Evolutionary conservation across 2,797 vertebrate genomes (phyloP).

Genomic region (Acipenser transmontanus): DNA sequence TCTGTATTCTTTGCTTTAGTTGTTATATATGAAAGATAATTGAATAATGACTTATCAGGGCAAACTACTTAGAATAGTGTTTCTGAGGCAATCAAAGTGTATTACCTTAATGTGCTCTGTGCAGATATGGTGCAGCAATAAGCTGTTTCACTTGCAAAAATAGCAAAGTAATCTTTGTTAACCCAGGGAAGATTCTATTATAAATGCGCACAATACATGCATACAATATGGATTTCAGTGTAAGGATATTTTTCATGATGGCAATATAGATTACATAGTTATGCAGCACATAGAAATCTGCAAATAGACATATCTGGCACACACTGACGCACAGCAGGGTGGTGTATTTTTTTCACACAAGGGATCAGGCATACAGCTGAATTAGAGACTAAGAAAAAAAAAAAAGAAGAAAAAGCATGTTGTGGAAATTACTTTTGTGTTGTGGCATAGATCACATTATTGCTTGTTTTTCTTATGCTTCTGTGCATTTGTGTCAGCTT

Average conservation of each 20-base stretch:
- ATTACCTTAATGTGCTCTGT: background rate
- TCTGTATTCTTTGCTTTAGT: too few species aligned
- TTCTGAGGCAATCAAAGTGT: too few species aligned
- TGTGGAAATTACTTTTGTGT: slow-evolving; percentile 21
- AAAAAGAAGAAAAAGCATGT: slow-evolving; percentile 7
- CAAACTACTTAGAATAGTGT: too few species aligned
- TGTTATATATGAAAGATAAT: too few species aligned
- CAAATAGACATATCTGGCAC: slow-evolving; percentile 11
- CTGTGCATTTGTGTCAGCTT: slow-evolving; percentile 30
- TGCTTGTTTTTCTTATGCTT: slow-evolving; percentile 12
- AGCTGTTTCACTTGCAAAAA: slow-evolving; percentile 2
- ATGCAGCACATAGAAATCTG: slow-evolving; percentile 14
- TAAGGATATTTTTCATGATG: background rate
- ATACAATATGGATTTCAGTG: background rate
- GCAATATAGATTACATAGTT: slow-evolving; percentile 14
- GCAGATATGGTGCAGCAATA: background rate
- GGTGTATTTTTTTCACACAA: slow-evolving; percentile 20
- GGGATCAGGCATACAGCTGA: slow-evolving; percentile 13
- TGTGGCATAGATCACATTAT: slow-evolving; percentile 14
- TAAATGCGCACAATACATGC: slow-evolving; percentile 2
- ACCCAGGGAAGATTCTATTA: slow-evolving; percentile 3
- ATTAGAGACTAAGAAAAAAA: slow-evolving; percentile 3
- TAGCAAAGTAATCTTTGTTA: background rate
- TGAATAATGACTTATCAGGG: too few species aligned
- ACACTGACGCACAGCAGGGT: slow-evolving; percentile 15